Base-by-base conservation (phyloP, 2,797 vertebrate genomes). In the Mastacembelus armatus region DNA sequence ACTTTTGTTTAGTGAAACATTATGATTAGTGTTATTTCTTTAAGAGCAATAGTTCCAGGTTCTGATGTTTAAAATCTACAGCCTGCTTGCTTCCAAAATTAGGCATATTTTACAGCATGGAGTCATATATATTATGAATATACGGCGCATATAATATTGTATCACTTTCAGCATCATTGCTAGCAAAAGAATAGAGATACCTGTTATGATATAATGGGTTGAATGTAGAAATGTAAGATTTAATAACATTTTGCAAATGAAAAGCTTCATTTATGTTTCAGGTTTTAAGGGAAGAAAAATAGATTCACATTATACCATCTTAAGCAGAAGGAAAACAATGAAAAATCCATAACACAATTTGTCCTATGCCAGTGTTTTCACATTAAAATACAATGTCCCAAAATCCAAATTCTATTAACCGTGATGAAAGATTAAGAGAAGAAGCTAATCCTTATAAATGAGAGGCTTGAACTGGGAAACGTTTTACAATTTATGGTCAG, bases 41-140 rank as follows among this genome's bases (percentile, higher is more conserved):
- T 14, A 11, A 42, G 22, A 50, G 43, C 29, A 32, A 24, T 27
- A 16, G 47, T n/a, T n/a, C n/a, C n/a, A n/a, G n/a, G n/a, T n/a
- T n/a, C n/a, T n/a, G n/a, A n/a, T 19, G n/a, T 59, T 59, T 49
- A 26, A 59, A 38, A 35, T 36, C 10, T 29, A 8, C 21, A 40
- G 11, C 33, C 4, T 26, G 24, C 14, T 7, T 21, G 7, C 11
- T 0, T 35, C 16, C n/a, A 54, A 52, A 43, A 38, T 38, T 24
- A 24, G 16, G n/a, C 32, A 15, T 2, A 33, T n/a, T 32, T 32
- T 19, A 50, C 48, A 50, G 10, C n/a, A 19, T 16, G 14, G 24
- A 33, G 21, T 2, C 6, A 45, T 18, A 18, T 19, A 12, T 12
- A 10, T n/a, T 15, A 24, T n/a, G n/a, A n/a, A n/a, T n/a, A n/a